A percentile compares a stretch with the other conserved stretches of the same genome.
These are phyloP conservation scores for Calliphora vicina DNA, from an alignment of 1,140 invertebrate species.

Conservation along the genomic window DNA sequence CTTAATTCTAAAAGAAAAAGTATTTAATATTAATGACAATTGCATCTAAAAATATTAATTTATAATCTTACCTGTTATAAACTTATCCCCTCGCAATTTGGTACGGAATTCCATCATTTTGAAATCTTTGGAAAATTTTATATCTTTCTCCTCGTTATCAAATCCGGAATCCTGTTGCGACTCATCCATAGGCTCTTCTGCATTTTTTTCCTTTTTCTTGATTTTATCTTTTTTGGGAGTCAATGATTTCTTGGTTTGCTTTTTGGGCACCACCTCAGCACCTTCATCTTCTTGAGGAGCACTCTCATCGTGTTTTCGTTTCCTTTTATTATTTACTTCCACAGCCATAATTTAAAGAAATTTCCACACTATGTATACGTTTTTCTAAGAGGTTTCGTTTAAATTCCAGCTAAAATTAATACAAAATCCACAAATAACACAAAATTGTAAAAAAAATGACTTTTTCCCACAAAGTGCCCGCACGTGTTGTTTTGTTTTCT, in stretches of 20 bases:
- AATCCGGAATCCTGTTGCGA: constrained; percentile 48
- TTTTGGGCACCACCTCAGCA: constrained; percentile 52
- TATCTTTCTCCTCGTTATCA: constrained; percentile 42
- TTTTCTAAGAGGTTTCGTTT: too few relatives aligned
- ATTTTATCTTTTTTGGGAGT: constrained; percentile 49
- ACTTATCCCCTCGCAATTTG: constrained; percentile 51
- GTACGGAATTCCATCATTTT: constrained; percentile 57
- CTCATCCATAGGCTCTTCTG: constrained; percentile 34
- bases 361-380: background rate
- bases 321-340: constrained; percentile 48
- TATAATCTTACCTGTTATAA: constrained; percentile 52
- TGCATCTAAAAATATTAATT: background rate
- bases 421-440: too few relatives aligned
- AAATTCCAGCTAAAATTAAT: too few relatives aligned
- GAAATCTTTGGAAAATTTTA: constrained; percentile 56
- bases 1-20: constrained; percentile 64
- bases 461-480: background rate
- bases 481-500: constrained; percentile 12
- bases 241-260: constrained; percentile 49
- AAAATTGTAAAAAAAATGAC: background rate
- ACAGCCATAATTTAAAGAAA: constrained; percentile 51
- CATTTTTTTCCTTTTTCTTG: constrained; percentile 31
- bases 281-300: constrained; percentile 40
- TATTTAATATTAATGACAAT: background rate
- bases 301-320: constrained; percentile 48